A percentile compares a stretch with the other conserved stretches of the same genome.
phyloP scores from a whole-genome alignment of 1,140 invertebrate genomes.

The Lysiphlebus fabarum region DNA sequence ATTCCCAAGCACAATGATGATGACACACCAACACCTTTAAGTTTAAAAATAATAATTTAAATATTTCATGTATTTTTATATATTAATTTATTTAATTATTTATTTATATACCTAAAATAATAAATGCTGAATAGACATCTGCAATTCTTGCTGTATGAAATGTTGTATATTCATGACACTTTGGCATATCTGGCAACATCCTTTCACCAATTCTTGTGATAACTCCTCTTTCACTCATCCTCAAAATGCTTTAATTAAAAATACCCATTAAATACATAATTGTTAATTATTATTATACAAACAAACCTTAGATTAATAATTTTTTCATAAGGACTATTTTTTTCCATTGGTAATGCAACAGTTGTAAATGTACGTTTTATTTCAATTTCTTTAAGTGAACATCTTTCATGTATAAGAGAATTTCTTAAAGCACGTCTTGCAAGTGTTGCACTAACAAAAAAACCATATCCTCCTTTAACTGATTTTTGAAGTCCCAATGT shows the following conservation, averaged over 20 bases:
- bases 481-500: conserved; percentile 45
- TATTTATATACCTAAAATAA: conserved; percentile 33
- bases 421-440: conserved; percentile 46
- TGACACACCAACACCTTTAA: conserved; percentile 33
- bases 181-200: conserved; percentile 48
- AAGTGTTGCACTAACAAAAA: conserved; percentile 50
- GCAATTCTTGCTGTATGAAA: conserved; percentile 48
- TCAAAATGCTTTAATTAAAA: conserved; percentile 47
- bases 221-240: conserved; percentile 49
- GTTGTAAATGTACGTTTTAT: conserved; percentile 43
- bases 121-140: conserved; percentile 52
- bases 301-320: conserved; percentile 51
- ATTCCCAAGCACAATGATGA: conserved; percentile 34
- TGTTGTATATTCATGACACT: conserved; percentile 38
- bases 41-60: too few relatives aligned
- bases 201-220: conserved; percentile 41
- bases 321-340: conserved; percentile 47
- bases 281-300: too few relatives aligned
- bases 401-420: conserved; percentile 46
- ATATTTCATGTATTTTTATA: too few relatives aligned
- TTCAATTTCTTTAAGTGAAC: conserved; percentile 44
- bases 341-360: conserved; percentile 50
- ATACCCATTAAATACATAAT: too few relatives aligned
- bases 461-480: conserved; percentile 48
- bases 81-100: too few relatives aligned